Conservation (phyloP, 2,888 invertebrate species). For the Pinctada fucata region DNA sequence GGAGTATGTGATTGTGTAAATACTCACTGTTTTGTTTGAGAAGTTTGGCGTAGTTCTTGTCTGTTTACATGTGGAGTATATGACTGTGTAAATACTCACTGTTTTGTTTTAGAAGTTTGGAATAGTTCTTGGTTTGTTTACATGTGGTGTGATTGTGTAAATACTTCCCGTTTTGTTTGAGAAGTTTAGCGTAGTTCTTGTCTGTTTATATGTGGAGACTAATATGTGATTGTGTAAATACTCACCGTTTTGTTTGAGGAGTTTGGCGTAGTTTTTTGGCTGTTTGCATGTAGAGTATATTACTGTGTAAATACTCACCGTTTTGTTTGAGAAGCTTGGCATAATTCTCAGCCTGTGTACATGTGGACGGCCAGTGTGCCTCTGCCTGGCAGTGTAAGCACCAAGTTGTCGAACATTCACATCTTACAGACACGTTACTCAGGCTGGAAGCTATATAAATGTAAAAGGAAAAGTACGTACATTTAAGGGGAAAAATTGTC, state of each 20-base stretch:
- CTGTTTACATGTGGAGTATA: slow-evolving; percentile 7
- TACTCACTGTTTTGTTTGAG: not conserved
- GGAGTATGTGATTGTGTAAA: too few relatives aligned
- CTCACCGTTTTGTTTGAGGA: not conserved
- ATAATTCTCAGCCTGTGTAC: slow-evolving; percentile 44
- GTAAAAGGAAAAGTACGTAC: not conserved
- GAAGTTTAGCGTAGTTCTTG: too few relatives aligned
- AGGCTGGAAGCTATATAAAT: not conserved
- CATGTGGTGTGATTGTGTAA: slow-evolving; percentile 60
- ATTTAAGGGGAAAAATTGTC: too few relatives aligned
- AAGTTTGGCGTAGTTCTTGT: not conserved
- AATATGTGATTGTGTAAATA: too few relatives aligned
- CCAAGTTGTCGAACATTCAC: slow-evolving; percentile 50
- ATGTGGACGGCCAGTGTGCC: slow-evolving; percentile 60
- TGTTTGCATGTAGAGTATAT: slow-evolving; percentile 4
- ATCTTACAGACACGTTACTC: slow-evolving; percentile 28
- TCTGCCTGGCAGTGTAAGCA: slow-evolving; percentile 50
- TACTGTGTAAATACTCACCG: slow-evolving; percentile 19
- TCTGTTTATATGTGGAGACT: too few relatives aligned
- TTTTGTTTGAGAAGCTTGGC: slow-evolving; percentile 39
- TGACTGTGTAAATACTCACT: slow-evolving; percentile 17
- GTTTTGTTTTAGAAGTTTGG: slow-evolving; percentile 38
- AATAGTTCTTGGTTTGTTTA: slow-evolving; percentile 41
- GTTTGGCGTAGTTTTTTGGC: not conserved
- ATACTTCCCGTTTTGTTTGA: slow-evolving; percentile 31